Percentiles rank a stretch among this genome's conserved stretches.
phyloP scores from a whole-genome alignment of 35 echinoderm and acorn worm species.

The Stichopus chloronotus region DNA sequence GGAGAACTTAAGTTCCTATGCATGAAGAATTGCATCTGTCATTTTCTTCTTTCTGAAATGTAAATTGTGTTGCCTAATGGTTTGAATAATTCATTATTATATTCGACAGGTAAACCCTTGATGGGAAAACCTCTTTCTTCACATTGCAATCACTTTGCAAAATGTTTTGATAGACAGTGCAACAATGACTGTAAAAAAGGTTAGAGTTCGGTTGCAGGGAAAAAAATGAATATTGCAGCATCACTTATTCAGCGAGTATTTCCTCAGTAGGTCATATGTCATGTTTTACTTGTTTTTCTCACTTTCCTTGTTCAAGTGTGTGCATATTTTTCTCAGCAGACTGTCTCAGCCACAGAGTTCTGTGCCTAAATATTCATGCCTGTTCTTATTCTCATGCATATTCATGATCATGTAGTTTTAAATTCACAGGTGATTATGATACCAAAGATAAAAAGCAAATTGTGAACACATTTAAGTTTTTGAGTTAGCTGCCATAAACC shows the following conservation, averaged over 20 bases:
- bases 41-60: background rate
- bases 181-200: background rate
- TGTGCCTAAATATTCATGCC: too few species aligned
- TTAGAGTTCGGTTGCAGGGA: background rate
- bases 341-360: too few species aligned
- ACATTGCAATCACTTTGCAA: background rate
- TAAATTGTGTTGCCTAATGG: slow-evolving; percentile 34
- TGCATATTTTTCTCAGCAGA: too few species aligned
- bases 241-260: too few species aligned
- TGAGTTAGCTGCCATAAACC: too few species aligned
- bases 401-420: background rate
- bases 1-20: slow-evolving; percentile 12
- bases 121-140: background rate
- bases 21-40: slow-evolving; percentile 17
- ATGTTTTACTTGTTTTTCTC: too few species aligned
- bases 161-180: background rate
- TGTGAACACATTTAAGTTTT: too few species aligned
- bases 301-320: too few species aligned
- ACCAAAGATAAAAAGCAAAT: too few species aligned
- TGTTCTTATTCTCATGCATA: background rate
- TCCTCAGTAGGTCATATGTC: too few species aligned
- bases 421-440: too few species aligned
- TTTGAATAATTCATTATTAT: slow-evolving; percentile 32
- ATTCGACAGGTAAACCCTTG: background rate
- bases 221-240: background rate